These are phyloP conservation scores for Coreoperca whiteheadi DNA, from an alignment of 2,113 vertebrate species.

Conservation along the genomic window DNA sequence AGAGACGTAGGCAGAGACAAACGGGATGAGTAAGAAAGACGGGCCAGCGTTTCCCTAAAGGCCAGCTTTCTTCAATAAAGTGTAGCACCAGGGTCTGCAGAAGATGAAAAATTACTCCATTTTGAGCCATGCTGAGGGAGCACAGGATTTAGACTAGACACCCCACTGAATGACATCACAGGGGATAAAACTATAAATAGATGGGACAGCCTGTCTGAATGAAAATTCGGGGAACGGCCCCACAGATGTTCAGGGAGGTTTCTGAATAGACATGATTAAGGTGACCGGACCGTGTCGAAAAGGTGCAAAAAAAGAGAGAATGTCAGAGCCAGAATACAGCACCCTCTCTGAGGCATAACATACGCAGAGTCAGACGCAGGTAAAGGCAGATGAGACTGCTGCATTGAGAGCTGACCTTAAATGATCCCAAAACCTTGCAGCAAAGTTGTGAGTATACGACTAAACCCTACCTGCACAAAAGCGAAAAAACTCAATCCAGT, in stretches of 20 bases:
- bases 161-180: conserved; percentile 77
- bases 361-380: conserved; percentile 11
- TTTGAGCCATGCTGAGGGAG: conserved; percentile 66
- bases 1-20: conserved; percentile 21
- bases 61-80: conserved; percentile 75
- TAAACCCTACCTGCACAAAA: conserved; percentile 37
- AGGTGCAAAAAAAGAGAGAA: conserved; percentile 8
- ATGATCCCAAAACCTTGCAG: conserved; percentile 52
- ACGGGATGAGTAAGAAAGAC: conserved; percentile 18
- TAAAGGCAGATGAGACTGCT: conserved; percentile 17
- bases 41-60: conserved; percentile 61
- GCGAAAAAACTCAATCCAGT: conserved; percentile 48
- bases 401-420: conserved; percentile 49
- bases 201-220: conserved; percentile 55
- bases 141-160: conserved; percentile 57
- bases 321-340: conserved; percentile 43
- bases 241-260: conserved; percentile 46
- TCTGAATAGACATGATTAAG: conserved; percentile 66
- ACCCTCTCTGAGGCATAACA: conserved; percentile 22
- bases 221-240: conserved; percentile 38
- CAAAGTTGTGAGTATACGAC: conserved; percentile 50
- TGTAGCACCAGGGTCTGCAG: conserved; percentile 54
- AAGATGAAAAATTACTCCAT: conserved; percentile 79
- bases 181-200: conserved; percentile 71
- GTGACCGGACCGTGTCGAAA: conserved; percentile 45